Base-by-base conservation (phyloP, 2,113 vertebrate species). In the Thamnophis sirtalis region DNA sequence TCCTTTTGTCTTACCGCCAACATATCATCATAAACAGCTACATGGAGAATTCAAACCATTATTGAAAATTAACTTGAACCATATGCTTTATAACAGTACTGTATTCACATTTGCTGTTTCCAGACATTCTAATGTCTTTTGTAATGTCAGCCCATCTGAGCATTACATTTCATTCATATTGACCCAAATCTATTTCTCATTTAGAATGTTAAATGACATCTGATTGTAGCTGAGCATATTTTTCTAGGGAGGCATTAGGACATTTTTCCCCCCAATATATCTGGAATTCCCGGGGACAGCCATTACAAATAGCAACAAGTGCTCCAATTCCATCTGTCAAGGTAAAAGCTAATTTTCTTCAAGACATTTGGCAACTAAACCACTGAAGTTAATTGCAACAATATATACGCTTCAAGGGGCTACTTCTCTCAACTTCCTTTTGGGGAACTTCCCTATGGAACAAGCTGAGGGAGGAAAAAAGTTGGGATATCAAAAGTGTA, bases 11-110 rank as follows among this genome's bases (percentile, higher is more conserved):
- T 26, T 55, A 1, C 13, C 22, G 1, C 21, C 58, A 86, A 91
- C 63, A 86, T 17, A 86, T 95, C 89, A 11, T 86, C 43, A n/a
- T 60, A 94, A 4, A 88, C 26, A 84, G 49, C 8, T 91, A 86
- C 89, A 56, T 48, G 92, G 53, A 95, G 93, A 94, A 86, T 56
- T 13, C 43, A 89, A 55, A 54, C 33, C 4, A 4, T 6, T 50
- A 49, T 22, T 24, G 48, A 93, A 96, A 93, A 87, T 54, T 92
- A 48, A 89, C 68, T 60, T 90, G 19, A 1, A 49, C 49, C 91
- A 87, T 54, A 22, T 3, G 3, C 2, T 91, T 91, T 50, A 33
- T 85, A 89, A 87, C 86, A 50, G 84, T 3, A 13, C 26, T 53
- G 73, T 4, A 13, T 28, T 53, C 73, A 2, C 22, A 55, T 50